phyloP scores from a whole-genome alignment of 2,113 vertebrate species.

The Sakesphorus luctuosus region DNA sequence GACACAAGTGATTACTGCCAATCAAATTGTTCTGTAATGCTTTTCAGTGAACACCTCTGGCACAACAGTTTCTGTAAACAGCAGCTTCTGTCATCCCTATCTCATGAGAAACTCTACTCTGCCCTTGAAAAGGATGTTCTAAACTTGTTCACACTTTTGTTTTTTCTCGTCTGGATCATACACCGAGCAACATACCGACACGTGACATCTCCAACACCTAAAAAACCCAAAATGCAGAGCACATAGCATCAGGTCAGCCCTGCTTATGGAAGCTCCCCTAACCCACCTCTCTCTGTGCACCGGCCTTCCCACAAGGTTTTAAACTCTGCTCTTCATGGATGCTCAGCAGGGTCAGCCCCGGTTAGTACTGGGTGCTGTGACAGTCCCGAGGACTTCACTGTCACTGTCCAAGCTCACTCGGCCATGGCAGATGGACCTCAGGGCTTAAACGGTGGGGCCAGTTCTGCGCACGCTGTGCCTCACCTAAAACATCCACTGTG shows the following conservation, averaged over 20 bases:
- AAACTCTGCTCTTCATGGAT: fast-evolving
- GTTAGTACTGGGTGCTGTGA: too few relatives aligned
- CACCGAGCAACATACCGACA: fast-evolving
- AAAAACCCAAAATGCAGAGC: not conserved
- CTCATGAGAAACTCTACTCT: not conserved
- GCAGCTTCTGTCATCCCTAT: not conserved
- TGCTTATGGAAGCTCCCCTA: not conserved
- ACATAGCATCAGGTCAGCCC: fast-evolving
- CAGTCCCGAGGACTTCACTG: too few relatives aligned
- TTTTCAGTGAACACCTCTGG: not conserved
- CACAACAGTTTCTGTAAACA: not conserved
- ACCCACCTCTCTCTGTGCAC: fast-evolving
- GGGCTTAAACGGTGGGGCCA: too few relatives aligned
- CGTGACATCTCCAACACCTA: fast-evolving
- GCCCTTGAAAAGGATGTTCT: not conserved
- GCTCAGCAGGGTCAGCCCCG: too few relatives aligned
- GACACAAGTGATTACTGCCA: not conserved
- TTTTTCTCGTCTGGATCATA: not conserved
- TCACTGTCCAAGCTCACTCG: too few relatives aligned
- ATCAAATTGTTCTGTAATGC: not conserved
- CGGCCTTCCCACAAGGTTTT: not conserved
- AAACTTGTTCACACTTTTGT: not conserved
- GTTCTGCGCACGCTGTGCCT: too few relatives aligned
- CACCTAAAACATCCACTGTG: too few relatives aligned
- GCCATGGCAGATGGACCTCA: too few relatives aligned